Base-by-base conservation (phyloP, 1,140 invertebrate species). In the Ceratosolen fusciceps region DNA sequence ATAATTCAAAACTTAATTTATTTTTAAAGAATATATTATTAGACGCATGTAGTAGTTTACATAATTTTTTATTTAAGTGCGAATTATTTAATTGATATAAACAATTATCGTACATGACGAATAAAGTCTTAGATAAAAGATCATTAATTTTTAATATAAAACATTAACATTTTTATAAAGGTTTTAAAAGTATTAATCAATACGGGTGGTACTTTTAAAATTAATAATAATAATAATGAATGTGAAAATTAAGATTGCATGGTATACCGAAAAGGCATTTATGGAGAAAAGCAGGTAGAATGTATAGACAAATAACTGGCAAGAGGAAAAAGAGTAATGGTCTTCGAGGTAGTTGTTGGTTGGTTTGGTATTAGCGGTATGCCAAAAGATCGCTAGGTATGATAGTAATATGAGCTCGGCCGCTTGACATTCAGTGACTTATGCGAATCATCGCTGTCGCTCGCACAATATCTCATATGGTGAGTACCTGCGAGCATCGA, bases 381-480 rank as follows among this genome's bases (percentile, higher is more conserved):
- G 87, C 86, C 86, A 86, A 81, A 68, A 65, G 81, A 79, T 81
- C 86, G 85, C 87, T 85, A 89, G 87, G 88, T 89, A 90, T 90
- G 86, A 86, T 87, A 84, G 86, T 86, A 90, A 90, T 90, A 90
- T 88, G 39, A 87, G 82, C 67, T 12, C 47, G n/a, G 5, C 16
- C 39, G 43, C 58, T 47, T 24, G 56, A 29, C 56, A 83, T 83
- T 82, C 79, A 84, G 74, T 86, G 87, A 87, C 87, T 89, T 86
- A 86, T 89, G 86, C 84, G 85, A 86, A 86, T 89, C 88, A 90
- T 90, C 85, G 86, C 87, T 84, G 83, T 85, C 86, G 83, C 34
- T 80, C 68, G 82, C 83, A 81, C 86, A 86, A 89, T 90, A 89
- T 90, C 89, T 90, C 89, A 90, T 90, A 90, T 90, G 86, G 86